Evolutionary conservation across 2,113 vertebrate genomes (phyloP), one percentile per base, ranked within the genome.

Genomic region (Coracopsis vasa): DNA sequence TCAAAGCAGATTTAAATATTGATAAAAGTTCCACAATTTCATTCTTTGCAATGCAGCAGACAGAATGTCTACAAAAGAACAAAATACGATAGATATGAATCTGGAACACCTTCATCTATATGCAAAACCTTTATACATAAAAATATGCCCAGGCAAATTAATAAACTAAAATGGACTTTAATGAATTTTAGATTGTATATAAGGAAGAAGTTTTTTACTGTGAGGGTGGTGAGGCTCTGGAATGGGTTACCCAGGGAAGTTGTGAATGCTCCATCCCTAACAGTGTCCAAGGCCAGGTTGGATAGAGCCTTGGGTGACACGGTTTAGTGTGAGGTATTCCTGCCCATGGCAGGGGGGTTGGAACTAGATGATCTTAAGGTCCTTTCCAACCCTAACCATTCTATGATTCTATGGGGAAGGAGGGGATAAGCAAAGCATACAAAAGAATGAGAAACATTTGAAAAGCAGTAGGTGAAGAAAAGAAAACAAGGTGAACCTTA

Each of bases 401-500:
- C 54, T 56, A n/a, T n/a, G 33, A n/a, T 56, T 56, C 13, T 56
- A 19, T 33, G 24, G 15, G 29, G 16, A 73, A 20, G 16, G 19
- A 66, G 20, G 41, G 10, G 16, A 31, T 4, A 50, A 37, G 18
- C 61, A 66, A 78, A 2, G 2, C 0, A 2, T 17, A 7, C 1
- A 1, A 16, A 82, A 83, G 18, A 25, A 44, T 27, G 13, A 41
- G 47, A 79, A 50, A 16, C 28, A 16, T 45, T 74, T 80, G 37
- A 35, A 88, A 88, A 91, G 29, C 19, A 42, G 16, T 11, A 25
- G 24, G 6, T 53, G 70, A 69, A 71, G 39, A 29, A 61, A 83
- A 42, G 21, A 35, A 56, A 74, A 44, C 10, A n/a, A 72, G 51
- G 10, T 54, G 33, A 83, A 37, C 7, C 12, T 48, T 20, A 37